These are phyloP conservation scores for Pandemis heparana DNA, from an alignment of 2,888 invertebrate genomes.

Conservation along the genomic window DNA sequence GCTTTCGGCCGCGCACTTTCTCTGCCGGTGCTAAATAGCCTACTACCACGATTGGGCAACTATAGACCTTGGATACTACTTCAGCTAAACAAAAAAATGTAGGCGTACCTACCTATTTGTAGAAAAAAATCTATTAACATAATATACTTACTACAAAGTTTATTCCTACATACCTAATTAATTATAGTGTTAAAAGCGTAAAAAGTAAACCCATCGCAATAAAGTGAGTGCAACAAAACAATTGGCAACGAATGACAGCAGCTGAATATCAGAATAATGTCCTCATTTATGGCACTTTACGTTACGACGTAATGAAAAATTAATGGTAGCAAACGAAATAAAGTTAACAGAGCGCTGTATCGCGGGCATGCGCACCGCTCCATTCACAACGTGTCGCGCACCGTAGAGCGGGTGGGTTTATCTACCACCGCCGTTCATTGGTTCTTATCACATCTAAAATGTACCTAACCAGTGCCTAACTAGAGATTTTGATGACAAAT, in stretches of 20 bases:
- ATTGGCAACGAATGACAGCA: background rate
- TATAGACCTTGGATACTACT: background rate
- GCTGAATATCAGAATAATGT: background rate
- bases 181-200: background rate
- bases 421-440: constrained; percentile 44
- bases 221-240: background rate
- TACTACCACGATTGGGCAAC: background rate
- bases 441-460: constrained; percentile 19
- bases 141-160: background rate
- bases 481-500: constrained; percentile 2
- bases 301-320: constrained; percentile 30
- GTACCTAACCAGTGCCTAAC: constrained; percentile 1
- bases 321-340: constrained; percentile 52
- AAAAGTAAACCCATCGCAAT: background rate
- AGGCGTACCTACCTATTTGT: background rate
- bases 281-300: constrained; percentile 20
- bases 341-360: constrained; percentile 47
- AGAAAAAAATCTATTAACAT: background rate
- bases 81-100: too few species aligned
- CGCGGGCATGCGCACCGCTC: constrained; percentile 63
- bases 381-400: constrained; percentile 62
- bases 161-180: background rate
- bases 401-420: constrained; percentile 45
- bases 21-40: background rate
- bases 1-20: constrained; percentile 1